A percentile compares a stretch with the other conserved stretches of the same genome.
phyloP scores from a whole-genome alignment of 1,140 invertebrate genomes.

The Scylla paramamosain region DNA sequence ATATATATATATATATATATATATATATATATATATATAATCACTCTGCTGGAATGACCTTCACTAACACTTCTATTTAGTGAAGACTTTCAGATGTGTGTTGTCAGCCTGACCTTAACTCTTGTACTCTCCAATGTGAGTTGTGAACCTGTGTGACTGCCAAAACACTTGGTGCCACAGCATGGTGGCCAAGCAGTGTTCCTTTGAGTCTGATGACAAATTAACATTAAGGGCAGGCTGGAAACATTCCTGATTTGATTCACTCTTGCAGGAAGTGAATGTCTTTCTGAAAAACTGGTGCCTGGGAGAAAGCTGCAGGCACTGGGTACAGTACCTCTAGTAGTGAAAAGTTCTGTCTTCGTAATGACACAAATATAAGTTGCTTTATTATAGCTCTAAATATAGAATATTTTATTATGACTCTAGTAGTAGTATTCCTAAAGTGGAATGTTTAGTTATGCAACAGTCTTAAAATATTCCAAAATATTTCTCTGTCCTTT shows the following conservation, averaged over 20 bases:
- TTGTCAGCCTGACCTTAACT: too few species aligned
- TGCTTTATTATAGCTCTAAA: not conserved
- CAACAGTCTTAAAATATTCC: not conserved
- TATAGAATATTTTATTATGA: not conserved
- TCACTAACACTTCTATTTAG: too few species aligned
- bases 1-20: too few species aligned
- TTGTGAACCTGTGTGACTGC: not conserved
- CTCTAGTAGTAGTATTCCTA: not conserved
- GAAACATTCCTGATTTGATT: not conserved
- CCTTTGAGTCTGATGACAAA: not conserved
- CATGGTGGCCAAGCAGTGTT: not conserved
- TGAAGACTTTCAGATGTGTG: too few species aligned
- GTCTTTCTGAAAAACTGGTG: not conserved
- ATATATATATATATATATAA: too few species aligned
- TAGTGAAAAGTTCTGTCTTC: not conserved
- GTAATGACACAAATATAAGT: not conserved
- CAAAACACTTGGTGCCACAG: too few species aligned
- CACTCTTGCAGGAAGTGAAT: not conserved
- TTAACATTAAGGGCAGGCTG: not conserved
- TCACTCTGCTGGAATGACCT: too few species aligned
- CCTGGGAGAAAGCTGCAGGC: not conserved
- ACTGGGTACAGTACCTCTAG: not conserved
- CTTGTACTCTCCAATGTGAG: too few species aligned
- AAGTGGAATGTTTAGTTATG: not conserved
- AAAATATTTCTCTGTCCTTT: not conserved